phyloP scores from a whole-genome alignment of 2,888 invertebrate species.

The Hirtodrosophila alboralis region DNA sequence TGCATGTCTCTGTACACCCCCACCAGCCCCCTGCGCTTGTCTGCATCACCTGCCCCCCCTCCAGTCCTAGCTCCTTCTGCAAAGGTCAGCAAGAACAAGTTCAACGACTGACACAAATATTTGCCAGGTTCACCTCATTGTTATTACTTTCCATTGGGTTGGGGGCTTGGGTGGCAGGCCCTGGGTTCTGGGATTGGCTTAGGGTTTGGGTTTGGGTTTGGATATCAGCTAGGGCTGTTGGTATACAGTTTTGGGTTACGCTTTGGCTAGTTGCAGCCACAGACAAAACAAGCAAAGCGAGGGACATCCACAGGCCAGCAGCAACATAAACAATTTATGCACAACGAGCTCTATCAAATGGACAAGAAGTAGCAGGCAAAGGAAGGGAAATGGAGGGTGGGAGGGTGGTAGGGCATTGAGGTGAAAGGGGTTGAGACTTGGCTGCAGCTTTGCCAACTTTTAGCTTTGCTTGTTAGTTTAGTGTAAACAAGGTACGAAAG shows the following conservation, averaged over 20 bases:
- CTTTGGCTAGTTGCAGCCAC: slow-evolving; percentile 42
- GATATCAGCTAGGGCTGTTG: no score
- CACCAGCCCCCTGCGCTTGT: neutral
- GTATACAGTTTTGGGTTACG: neutral
- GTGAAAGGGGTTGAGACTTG: slow-evolving; percentile 37
- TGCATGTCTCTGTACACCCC: neutral
- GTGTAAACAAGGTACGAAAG: slow-evolving; percentile 61
- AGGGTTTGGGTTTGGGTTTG: no score
- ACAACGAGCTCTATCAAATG: slow-evolving; percentile 66
- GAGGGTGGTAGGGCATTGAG: neutral
- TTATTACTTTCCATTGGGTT: slow-evolving; percentile 35
- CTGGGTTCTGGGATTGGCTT: neutral
- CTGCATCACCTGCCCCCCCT: neutral
- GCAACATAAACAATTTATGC: slow-evolving; percentile 73
- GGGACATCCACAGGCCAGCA: slow-evolving; percentile 30
- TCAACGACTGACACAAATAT: slow-evolving; percentile 78
- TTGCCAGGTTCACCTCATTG: slow-evolving; percentile 52
- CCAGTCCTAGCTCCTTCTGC: slow-evolving; percentile 29
- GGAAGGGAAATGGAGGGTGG: neutral
- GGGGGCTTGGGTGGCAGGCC: neutral
- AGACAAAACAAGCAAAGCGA: slow-evolving; percentile 45
- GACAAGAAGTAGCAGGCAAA: slow-evolving; percentile 7
- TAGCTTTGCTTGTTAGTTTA: slow-evolving; percentile 71
- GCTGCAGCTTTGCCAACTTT: slow-evolving; percentile 72
- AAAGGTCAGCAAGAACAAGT: slow-evolving; percentile 61